Base-by-base conservation (phyloP, 1,140 invertebrate genomes). In the Bombyx mori region DNA sequence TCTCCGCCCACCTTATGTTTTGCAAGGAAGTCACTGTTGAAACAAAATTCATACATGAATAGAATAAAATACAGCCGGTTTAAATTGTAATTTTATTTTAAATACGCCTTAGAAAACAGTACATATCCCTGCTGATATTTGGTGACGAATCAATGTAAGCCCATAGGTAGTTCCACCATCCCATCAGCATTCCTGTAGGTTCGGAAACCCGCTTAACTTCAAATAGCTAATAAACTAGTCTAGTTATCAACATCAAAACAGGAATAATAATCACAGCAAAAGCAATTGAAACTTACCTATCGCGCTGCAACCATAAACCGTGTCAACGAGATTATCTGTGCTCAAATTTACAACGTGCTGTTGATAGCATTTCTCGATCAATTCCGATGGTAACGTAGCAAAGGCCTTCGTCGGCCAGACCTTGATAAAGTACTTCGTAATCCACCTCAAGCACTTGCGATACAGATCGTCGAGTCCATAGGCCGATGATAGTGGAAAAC, bases 351-450 rank as follows among this genome's bases (percentile, higher is more conserved):
- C 91, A 35, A 95, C 91, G 68, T 94, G 93, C 64, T 95, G 93
- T 70, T 94, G 92, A 69, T 94, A 95, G 75, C 95, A 95, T 71
- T 95, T 93, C 45, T 96, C 93, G 60, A 95, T 89, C 0, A 97
- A 86, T 70, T 96, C 94, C 43, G 92, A 89, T 0, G 95, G 94
- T 50, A 97, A 79, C 58, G 92, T 91, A 0, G 94, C 93, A 83
- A 97, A 97, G 18, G 93, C 90, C 69, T 96, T 94, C 0, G 93
- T 95, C 0, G 95, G 93, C 96, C 96, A 97, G 42, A 97, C 93
- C 69, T 92, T 90, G 7, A 93, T 90, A 75, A 96, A 96, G 82
- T 97, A 90, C 66, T 93, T 92, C 1, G 94, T 96, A 7, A 96
- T 93, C 96, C 95, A 97, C 59, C 92, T 89, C 12, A 97, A 79